Conservation (phyloP, 2,888 invertebrate species). For the Limenitis camilla region DNA sequence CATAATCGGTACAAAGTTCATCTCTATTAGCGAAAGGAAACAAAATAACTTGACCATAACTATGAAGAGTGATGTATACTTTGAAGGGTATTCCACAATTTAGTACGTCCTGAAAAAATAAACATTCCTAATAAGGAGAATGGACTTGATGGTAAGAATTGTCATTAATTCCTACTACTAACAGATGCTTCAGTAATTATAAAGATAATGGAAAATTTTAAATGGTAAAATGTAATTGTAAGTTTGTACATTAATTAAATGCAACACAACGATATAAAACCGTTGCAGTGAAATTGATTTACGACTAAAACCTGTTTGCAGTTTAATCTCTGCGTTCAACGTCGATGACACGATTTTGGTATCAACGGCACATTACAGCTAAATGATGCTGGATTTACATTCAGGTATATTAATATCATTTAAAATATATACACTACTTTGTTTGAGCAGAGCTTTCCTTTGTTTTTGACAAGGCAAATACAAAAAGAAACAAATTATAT, state of each 20-base stretch:
- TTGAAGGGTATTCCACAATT: conserved; percentile 48
- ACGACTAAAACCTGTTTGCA: conserved; percentile 60
- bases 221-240: conserved; percentile 8
- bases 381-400: conserved; percentile 39
- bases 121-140: neutral
- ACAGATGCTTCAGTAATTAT: neutral
- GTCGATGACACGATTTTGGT: conserved; percentile 57
- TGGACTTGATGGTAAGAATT: no score
- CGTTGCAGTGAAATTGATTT: conserved; percentile 53
- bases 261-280: conserved; percentile 46
- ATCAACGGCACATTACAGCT: conserved; percentile 54
- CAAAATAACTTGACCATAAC: conserved; percentile 60
- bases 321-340: conserved; percentile 56
- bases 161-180: no score
- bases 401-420: conserved; percentile 19
- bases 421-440: neutral
- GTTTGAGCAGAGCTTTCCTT: no score
- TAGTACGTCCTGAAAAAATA: conserved; percentile 45
- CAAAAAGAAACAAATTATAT: no score
- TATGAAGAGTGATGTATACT: conserved; percentile 60
- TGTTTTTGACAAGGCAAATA: no score
- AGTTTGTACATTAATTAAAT: conserved; percentile 41
- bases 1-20: conserved; percentile 53
- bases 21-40: conserved; percentile 54
- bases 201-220: neutral